phyloP scores from a whole-genome alignment of 2,888 invertebrate genomes.

The Lagria hirta region DNA sequence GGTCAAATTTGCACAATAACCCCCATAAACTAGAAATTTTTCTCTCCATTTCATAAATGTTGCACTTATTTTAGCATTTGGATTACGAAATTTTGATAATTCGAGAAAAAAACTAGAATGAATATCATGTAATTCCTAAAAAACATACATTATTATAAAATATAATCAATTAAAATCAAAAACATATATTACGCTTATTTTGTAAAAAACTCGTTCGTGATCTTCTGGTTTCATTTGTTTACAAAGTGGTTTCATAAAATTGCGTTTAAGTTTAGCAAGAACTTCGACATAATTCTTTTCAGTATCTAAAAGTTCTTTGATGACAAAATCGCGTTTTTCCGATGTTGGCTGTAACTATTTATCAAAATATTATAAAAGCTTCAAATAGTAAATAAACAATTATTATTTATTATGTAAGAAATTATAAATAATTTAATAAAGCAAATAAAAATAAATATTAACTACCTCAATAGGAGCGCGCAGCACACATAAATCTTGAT shows the following conservation, averaged over 20 bases:
- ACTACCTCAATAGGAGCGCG: slow-evolving; percentile 41
- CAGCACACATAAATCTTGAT: slow-evolving; percentile 89
- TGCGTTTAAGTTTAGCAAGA: slow-evolving; percentile 76
- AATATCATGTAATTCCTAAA: slow-evolving; percentile 80
- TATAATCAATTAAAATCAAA: slow-evolving; percentile 8
- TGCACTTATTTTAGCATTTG: slow-evolving; percentile 67
- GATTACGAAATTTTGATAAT: slow-evolving; percentile 71
- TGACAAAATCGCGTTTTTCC: slow-evolving; percentile 91
- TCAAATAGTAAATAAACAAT: slow-evolving; percentile 19
- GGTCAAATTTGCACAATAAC: slow-evolving; percentile 93
- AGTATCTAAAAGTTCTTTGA: slow-evolving; percentile 92
- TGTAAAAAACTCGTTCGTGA: slow-evolving; percentile 80
- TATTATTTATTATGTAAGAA: slow-evolving; percentile 9
- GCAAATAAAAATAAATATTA: slow-evolving; percentile 2
- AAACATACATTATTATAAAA: slow-evolving; percentile 6
- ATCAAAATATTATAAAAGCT: neutral
- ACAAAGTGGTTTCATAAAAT: slow-evolving; percentile 75
- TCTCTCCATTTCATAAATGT: slow-evolving; percentile 91
- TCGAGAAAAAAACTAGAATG: slow-evolving; percentile 84
- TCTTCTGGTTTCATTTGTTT: slow-evolving; percentile 73
- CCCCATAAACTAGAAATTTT: slow-evolving; percentile 89
- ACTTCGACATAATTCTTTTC: slow-evolving; percentile 97
- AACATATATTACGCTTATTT: slow-evolving; percentile 71
- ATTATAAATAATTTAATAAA: neutral
- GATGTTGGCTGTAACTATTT: slow-evolving; percentile 48